Evolutionary conservation across 2,797 vertebrate genomes (phyloP).

Genomic region (Agapornis canus): DNA sequence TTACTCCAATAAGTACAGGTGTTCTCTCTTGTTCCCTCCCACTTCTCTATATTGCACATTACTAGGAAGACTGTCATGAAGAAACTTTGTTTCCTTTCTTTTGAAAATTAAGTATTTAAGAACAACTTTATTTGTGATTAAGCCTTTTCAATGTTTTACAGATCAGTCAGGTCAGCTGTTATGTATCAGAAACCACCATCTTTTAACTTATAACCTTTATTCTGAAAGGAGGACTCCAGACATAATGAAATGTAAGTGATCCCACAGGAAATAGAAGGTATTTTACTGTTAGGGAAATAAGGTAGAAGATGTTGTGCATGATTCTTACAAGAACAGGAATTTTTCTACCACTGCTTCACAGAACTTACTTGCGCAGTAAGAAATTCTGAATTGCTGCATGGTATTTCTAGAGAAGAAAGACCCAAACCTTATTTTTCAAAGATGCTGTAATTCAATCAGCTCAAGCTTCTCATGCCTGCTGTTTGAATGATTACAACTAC

Average conservation of each 20-base stretch:
- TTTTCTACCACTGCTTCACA: background rate
- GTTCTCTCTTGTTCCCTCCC: fast-evolving
- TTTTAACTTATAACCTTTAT: background rate
- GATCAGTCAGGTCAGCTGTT: background rate
- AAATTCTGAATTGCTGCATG: background rate
- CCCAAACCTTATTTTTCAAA: background rate
- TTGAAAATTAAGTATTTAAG: background rate
- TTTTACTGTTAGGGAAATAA: background rate
- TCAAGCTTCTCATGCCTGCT: background rate
- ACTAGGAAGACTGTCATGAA: background rate
- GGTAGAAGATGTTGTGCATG: background rate
- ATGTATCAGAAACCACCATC: background rate
- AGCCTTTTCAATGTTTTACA: background rate
- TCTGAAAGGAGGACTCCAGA: background rate
- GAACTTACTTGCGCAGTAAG: background rate
- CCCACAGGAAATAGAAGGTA: background rate
- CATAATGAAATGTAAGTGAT: background rate
- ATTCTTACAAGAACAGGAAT: background rate
- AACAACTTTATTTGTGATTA: background rate
- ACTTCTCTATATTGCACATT: background rate
- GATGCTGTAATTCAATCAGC: background rate
- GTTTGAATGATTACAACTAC: background rate
- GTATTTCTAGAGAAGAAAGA: background rate
- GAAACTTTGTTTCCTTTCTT: background rate
- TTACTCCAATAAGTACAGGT: background rate